Conservation (phyloP, 2,797 vertebrate genomes). For the Pseudocheirus occidentalis region DNA sequence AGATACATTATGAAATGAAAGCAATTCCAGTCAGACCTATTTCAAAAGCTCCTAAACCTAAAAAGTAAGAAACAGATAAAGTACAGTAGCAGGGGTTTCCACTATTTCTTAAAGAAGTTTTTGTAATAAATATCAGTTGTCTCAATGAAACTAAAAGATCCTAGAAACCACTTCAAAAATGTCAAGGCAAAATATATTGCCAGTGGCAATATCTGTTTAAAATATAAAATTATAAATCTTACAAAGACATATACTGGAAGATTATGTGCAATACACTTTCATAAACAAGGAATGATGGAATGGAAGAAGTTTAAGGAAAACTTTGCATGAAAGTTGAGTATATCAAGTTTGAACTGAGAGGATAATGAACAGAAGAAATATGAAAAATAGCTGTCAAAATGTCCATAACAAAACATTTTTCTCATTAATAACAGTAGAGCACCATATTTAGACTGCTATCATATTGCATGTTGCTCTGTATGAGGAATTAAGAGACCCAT, state of each 20-base stretch:
- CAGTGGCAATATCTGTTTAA: neutral
- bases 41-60: neutral
- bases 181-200: neutral
- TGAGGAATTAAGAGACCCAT: too few species aligned
- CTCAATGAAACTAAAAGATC: neutral
- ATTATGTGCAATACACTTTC: neutral
- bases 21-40: neutral
- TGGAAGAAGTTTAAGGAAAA: neutral
- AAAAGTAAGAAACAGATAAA: neutral
- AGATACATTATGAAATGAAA: neutral
- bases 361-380: neutral
- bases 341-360: neutral
- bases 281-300: neutral
- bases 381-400: too few species aligned
- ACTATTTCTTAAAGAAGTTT: neutral
- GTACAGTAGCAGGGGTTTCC: neutral
- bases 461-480: too few species aligned
- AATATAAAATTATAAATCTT: neutral
- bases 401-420: too few species aligned
- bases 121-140: neutral
- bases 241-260: neutral
- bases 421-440: too few species aligned
- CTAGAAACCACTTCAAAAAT: neutral
- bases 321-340: neutral
- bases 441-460: too few species aligned